Conservation (phyloP, 2,113 vertebrate species). For the Tichodroma muraria region DNA sequence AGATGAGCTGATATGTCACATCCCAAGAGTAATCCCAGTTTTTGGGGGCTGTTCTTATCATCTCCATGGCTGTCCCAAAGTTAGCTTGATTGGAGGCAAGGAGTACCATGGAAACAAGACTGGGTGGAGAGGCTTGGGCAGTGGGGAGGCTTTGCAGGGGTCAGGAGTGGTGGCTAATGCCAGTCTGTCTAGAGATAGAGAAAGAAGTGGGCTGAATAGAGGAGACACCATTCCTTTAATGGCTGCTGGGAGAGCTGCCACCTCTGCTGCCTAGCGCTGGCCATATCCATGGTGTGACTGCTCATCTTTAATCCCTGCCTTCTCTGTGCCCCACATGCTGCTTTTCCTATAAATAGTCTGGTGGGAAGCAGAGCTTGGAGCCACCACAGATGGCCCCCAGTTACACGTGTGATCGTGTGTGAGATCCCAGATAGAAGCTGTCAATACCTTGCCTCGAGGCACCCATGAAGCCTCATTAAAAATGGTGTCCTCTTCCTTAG, state of each 20-base stretch:
- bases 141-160: neutral
- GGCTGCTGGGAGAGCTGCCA: neutral
- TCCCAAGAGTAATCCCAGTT: neutral
- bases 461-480: constrained; percentile 23
- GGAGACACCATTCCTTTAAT: neutral
- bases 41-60: neutral
- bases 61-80: neutral
- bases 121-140: neutral
- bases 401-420: neutral
- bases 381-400: neutral
- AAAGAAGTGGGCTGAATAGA: neutral
- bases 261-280: neutral
- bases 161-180: neutral
- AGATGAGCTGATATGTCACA: neutral
- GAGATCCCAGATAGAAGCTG: constrained; percentile 31
- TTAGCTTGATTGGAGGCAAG: neutral
- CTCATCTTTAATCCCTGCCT: neutral
- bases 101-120: neutral
- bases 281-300: neutral
- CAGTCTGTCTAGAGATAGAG: neutral
- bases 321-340: neutral
- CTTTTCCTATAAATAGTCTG: neutral
- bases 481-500: neutral
- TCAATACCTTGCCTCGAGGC: constrained; percentile 27
- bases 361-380: neutral